Percentiles rank a stretch among this genome's conserved stretches.
Conservation (phyloP, 2,113 vertebrate species). For the Prietella phreatophila region DNA sequence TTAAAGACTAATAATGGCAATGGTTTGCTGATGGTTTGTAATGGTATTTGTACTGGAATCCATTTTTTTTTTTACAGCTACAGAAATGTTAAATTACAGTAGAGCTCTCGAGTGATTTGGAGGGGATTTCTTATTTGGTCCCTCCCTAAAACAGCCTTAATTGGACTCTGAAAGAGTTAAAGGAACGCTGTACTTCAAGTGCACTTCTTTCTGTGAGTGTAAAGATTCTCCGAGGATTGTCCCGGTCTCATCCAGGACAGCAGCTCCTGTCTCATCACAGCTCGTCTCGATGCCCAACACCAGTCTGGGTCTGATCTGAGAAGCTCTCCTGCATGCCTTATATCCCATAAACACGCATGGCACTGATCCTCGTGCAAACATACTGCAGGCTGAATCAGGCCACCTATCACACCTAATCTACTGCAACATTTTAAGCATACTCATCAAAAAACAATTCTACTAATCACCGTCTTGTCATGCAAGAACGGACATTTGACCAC, state of each 20-base stretch:
- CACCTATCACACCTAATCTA: neutral
- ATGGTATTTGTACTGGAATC: too few species aligned
- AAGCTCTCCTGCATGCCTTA: neutral
- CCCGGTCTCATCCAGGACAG: conserved; percentile 86
- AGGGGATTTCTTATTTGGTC: neutral
- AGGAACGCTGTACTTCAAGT: conserved; percentile 77
- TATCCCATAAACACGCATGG: neutral
- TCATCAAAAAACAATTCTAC: neutral
- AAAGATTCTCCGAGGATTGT: conserved; percentile 84
- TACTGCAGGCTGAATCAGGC: neutral
- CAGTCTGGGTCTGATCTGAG: conserved; percentile 54
- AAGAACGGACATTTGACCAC: neutral
- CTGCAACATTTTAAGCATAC: neutral
- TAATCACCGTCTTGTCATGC: neutral
- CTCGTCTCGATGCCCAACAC: conserved; percentile 94
- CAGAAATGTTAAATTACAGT: too few species aligned
- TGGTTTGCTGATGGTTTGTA: too few species aligned
- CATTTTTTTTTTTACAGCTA: too few species aligned
- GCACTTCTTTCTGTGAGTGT: conserved; percentile 83
- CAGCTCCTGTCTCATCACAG: conserved; percentile 94
- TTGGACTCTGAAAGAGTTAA: neutral
- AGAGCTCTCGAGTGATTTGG: too few species aligned
- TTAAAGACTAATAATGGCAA: too few species aligned
- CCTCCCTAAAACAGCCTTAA: neutral
- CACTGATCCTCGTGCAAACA: neutral